A percentile compares a stretch with the other conserved stretches of the same genome.
Conservation (phyloP, 2,797 vertebrate genomes). For the Gymnocypris eckloni region DNA sequence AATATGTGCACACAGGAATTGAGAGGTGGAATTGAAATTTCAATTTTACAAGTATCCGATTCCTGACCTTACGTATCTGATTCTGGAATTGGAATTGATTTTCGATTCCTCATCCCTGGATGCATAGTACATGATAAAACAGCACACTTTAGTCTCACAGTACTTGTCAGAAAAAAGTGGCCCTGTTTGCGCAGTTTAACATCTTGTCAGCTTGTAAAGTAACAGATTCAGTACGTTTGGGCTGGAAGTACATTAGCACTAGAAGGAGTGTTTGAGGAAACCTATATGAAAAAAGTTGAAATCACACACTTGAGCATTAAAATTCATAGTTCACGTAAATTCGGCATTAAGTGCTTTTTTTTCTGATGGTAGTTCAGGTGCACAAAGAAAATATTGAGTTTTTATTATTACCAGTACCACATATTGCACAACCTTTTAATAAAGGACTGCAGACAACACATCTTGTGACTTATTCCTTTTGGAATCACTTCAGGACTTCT, state of each 20-base stretch:
- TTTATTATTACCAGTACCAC: not conserved
- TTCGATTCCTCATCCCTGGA: no score
- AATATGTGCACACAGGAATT: no score
- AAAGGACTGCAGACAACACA: not conserved
- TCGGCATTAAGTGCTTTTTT: not conserved
- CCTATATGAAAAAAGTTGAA: not conserved
- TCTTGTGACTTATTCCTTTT: slow-evolving; percentile 36
- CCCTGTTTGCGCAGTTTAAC: not conserved
- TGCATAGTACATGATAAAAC: not conserved
- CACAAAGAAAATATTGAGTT: not conserved
- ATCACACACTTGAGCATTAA: not conserved
- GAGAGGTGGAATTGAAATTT: no score
- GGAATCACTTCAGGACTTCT: slow-evolving; percentile 19
- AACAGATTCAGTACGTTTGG: not conserved
- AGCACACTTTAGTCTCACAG: not conserved
- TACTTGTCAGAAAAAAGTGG: not conserved
- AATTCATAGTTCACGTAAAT: not conserved
- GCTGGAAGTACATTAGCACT: not conserved
- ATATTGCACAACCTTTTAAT: slow-evolving; percentile 2
- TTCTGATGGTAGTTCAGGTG: not conserved
- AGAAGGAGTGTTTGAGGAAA: not conserved
- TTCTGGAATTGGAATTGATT: no score
- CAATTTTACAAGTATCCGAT: no score
- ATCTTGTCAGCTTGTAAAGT: not conserved
- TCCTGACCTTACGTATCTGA: no score